Percentiles rank a stretch among this genome's conserved stretches.
Evolutionary conservation across 2,113 vertebrate species (phyloP).

Genomic region (Pteropus alecto): DNA sequence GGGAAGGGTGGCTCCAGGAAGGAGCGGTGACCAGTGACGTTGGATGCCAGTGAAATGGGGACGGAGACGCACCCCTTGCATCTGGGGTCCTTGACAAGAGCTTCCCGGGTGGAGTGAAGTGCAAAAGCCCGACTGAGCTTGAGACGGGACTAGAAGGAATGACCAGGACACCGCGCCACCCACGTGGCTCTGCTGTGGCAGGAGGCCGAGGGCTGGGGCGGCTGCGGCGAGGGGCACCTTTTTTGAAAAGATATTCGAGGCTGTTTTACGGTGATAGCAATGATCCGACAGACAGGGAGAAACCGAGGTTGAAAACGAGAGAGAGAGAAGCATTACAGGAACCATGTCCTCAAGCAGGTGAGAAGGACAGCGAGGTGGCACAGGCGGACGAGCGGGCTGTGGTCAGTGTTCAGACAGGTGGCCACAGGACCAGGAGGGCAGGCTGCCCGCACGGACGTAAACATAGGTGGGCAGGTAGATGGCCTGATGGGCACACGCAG

Average conservation of each 20-base stretch:
- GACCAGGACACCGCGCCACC: too few relatives aligned
- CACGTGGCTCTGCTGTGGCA: not conserved
- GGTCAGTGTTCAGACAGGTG: not conserved
- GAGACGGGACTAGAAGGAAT: not conserved
- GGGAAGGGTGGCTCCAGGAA: not conserved
- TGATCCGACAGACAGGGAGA: accelerated
- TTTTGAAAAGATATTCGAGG: not conserved
- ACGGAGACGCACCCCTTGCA: accelerated
- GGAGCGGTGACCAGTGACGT: too few relatives aligned
- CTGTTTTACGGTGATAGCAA: not conserved
- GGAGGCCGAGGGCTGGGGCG: not conserved
- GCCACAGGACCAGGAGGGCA: not conserved
- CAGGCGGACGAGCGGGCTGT: too few relatives aligned
- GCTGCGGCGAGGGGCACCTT: not conserved
- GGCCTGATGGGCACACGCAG: not conserved
- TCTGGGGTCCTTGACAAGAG: not conserved
- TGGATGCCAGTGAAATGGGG: not conserved
- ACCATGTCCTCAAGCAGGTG: accelerated
- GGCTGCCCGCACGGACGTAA: accelerated
- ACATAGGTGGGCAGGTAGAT: not conserved
- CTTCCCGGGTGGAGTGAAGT: not conserved
- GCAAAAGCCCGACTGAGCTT: not conserved
- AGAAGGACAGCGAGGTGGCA: not conserved
- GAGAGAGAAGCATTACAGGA: not conserved
- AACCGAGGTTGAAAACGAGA: not conserved